Evolutionary conservation across 2,797 vertebrate species (phyloP).

Genomic region (Takifugu ocellatus): DNA sequence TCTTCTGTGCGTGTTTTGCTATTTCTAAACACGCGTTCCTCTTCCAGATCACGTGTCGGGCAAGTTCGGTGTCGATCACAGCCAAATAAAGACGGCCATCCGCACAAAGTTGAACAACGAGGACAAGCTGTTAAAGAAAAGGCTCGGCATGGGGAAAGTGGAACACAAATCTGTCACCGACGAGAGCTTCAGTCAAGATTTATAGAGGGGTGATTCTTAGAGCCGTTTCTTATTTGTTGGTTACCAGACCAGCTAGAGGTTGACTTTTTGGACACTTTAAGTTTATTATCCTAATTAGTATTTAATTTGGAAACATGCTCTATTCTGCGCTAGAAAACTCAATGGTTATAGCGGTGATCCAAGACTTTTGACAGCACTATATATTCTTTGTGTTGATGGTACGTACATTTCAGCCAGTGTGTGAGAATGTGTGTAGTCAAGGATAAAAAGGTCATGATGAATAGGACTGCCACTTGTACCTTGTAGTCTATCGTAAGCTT

Average conservation of each 20-base stretch:
- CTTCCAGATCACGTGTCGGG: constrained; percentile 62
- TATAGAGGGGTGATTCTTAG: constrained; percentile 36
- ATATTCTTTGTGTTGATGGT: not conserved
- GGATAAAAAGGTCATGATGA: constrained; percentile 11
- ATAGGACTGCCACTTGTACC: constrained; percentile 11
- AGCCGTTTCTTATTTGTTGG: constrained; percentile 18
- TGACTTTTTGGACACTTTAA: too few relatives aligned
- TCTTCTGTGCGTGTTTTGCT: too few relatives aligned
- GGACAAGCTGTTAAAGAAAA: constrained; percentile 76
- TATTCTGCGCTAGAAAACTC: too few relatives aligned
- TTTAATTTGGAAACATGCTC: too few relatives aligned
- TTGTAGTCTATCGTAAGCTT: constrained; percentile 16
- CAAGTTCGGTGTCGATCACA: constrained; percentile 68
- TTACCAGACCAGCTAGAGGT: constrained; percentile 1
- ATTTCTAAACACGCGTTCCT: not conserved
- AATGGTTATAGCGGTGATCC: too few relatives aligned
- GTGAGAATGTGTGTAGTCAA: constrained; percentile 6
- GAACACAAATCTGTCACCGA: constrained; percentile 47
- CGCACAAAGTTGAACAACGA: constrained; percentile 76
- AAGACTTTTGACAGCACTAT: too few relatives aligned
- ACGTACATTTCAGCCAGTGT: not conserved
- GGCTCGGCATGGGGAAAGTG: constrained; percentile 59
- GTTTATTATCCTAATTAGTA: too few relatives aligned
- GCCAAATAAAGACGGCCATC: constrained; percentile 71
- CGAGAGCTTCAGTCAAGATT: constrained; percentile 42